phyloP scores from a whole-genome alignment of 2,888 invertebrate genomes.

The Diarsia brunnea region DNA sequence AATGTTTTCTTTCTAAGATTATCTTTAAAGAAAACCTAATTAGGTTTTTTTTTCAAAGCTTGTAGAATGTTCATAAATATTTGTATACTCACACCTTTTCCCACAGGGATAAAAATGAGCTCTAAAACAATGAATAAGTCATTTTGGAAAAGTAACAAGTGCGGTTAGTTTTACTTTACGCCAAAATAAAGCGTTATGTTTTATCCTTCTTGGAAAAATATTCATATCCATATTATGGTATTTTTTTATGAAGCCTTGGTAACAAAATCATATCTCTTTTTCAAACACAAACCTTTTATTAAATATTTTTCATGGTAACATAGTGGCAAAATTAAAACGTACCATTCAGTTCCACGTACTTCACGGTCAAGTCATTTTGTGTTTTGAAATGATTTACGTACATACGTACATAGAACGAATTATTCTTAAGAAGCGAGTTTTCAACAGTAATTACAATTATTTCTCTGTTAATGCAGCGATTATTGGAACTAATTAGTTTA shows the following conservation, averaged over 20 bases:
- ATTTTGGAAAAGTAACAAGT: not conserved
- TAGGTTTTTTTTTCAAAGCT: not conserved
- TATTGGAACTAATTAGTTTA: slow-evolving; percentile 28
- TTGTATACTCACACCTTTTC: not conserved
- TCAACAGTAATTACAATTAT: slow-evolving; percentile 28
- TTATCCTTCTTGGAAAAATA: not conserved
- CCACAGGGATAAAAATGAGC: not conserved
- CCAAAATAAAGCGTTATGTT: not conserved
- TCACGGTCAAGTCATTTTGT: slow-evolving; percentile 16
- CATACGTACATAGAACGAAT: not conserved
- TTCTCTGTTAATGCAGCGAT: slow-evolving; percentile 1
- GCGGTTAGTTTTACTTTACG: not conserved
- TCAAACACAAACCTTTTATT: not conserved
- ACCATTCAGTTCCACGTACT: not conserved
- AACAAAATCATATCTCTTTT: not conserved
- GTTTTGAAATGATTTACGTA: slow-evolving; percentile 1
- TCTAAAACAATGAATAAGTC: not conserved
- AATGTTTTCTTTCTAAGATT: not conserved
- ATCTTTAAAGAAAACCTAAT: too few relatives aligned
- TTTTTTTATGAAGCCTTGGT: too few relatives aligned
- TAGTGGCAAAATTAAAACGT: not conserved
- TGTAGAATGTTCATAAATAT: not conserved
- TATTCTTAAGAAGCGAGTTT: not conserved
- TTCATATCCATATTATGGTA: not conserved
- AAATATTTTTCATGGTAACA: not conserved